A percentile compares a stretch with the other conserved stretches of the same genome.
These are phyloP conservation scores for Sciurus niger DNA, from an alignment of 2,113 vertebrate species.

Conservation along the genomic window DNA sequence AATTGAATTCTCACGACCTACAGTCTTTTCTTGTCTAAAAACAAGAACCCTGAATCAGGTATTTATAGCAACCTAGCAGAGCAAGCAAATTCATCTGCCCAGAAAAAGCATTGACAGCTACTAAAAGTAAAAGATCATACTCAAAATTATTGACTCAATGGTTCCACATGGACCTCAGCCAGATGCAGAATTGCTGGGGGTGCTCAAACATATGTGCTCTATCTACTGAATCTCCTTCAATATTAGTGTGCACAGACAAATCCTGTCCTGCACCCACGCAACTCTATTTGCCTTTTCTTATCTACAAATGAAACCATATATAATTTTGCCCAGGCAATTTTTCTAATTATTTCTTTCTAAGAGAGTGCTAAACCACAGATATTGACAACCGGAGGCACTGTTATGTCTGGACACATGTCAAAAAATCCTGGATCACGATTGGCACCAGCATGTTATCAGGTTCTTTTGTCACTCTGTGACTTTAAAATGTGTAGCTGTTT, in stretches of 20 bases:
- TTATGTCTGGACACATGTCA: background rate
- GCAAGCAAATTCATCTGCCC: background rate
- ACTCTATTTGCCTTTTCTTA: constrained; percentile 1
- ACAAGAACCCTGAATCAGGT: background rate
- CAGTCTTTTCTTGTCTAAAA: background rate
- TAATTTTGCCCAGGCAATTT: constrained; percentile 58
- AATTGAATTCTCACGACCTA: background rate
- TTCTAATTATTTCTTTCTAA: constrained; percentile 59
- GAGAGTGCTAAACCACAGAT: constrained; percentile 53
- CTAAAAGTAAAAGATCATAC: background rate
- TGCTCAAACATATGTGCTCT: background rate
- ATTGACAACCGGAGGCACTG: background rate
- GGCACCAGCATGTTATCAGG: background rate
- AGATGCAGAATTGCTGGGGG: background rate
- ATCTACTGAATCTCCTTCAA: background rate
- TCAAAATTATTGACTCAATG: background rate
- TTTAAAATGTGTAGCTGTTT: background rate
- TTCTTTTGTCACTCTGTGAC: background rate
- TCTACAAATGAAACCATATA: constrained; percentile 44
- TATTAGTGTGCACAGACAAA: background rate
- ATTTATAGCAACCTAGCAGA: background rate
- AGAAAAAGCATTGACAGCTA: background rate
- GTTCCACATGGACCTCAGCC: background rate
- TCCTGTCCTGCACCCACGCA: background rate
- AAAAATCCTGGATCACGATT: background rate